phyloP scores from a whole-genome alignment of 2,113 vertebrate species.

The Pseudorasbora parva region DNA sequence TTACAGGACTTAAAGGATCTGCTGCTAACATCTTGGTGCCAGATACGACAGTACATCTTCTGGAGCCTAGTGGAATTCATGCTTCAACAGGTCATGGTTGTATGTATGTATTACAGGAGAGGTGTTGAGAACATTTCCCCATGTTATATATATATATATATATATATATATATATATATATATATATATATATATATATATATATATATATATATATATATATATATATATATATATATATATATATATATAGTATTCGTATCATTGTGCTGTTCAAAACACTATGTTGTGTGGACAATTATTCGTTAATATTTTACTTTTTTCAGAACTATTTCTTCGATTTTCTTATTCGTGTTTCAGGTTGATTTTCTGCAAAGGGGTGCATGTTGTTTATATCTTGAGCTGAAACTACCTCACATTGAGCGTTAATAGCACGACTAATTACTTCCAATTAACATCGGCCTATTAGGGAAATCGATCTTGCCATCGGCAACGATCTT shows the following conservation, averaged over 20 bases:
- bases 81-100: too few relatives aligned
- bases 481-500: constrained; percentile 9
- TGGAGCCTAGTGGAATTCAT: too few relatives aligned
- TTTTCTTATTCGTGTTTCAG: background rate
- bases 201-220: too few relatives aligned
- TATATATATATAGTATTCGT: background rate
- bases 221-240: too few relatives aligned
- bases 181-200: too few relatives aligned
- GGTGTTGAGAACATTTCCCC: too few relatives aligned
- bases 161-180: too few relatives aligned
- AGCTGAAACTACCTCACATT: background rate
- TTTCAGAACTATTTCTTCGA: background rate
- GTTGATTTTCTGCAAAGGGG: background rate
- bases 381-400: background rate
- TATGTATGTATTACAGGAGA: too few relatives aligned
- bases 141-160: too few relatives aligned
- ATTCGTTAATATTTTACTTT: background rate
- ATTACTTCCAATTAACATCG: constrained; percentile 57
- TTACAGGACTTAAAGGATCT: too few relatives aligned
- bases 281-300: background rate
- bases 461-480: constrained; percentile 56
- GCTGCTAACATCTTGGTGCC: too few relatives aligned
- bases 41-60: too few relatives aligned
- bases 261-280: background rate
- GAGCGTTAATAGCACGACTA: constrained; percentile 12